Percentiles rank a stretch among this genome's conserved stretches.
phyloP scores from a whole-genome alignment of 1,140 invertebrate genomes.

The Drosophila takahashii region DNA sequence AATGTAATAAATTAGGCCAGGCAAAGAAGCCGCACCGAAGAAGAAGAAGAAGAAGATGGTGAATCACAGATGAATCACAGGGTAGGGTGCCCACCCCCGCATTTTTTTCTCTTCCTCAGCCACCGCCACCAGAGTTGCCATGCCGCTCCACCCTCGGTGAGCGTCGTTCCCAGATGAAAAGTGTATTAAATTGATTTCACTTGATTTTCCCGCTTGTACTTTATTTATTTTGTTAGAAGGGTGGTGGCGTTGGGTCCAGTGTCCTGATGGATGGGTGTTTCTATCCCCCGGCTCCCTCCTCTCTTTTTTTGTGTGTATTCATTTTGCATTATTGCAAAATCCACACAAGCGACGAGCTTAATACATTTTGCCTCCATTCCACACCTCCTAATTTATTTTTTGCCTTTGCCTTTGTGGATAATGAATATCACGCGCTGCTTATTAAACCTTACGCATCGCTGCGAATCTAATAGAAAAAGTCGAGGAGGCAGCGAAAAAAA shows the following conservation, averaged over 20 bases:
- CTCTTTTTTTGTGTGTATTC: constrained; percentile 51
- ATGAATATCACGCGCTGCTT: constrained; percentile 81
- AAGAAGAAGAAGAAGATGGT: constrained; percentile 23
- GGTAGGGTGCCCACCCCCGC: not conserved
- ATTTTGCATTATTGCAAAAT: constrained; percentile 81
- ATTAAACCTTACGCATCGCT: constrained; percentile 69
- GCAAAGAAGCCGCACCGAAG: constrained; percentile 35
- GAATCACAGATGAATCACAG: constrained; percentile 29
- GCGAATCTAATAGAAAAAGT: constrained; percentile 49
- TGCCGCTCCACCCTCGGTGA: not conserved
- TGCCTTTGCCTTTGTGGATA: constrained; percentile 38
- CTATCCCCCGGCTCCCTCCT: not conserved
- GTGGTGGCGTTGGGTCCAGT: constrained; percentile 17
- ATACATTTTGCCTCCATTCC: constrained; percentile 42
- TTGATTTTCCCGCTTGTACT: constrained; percentile 70
- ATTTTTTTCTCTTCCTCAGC: not conserved
- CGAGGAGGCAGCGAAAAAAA: not conserved
- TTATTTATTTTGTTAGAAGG: constrained; percentile 58
- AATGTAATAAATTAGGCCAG: constrained; percentile 79
- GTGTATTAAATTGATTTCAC: constrained; percentile 76
- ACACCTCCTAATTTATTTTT: constrained; percentile 7
- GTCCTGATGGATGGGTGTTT: constrained; percentile 28
- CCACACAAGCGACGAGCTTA: constrained; percentile 60
- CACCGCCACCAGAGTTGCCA: not conserved
- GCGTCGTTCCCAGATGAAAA: constrained; percentile 34